Evolutionary conservation across 2,113 vertebrate genomes (phyloP).

Genomic region (Spheniscus mendiculus): DNA sequence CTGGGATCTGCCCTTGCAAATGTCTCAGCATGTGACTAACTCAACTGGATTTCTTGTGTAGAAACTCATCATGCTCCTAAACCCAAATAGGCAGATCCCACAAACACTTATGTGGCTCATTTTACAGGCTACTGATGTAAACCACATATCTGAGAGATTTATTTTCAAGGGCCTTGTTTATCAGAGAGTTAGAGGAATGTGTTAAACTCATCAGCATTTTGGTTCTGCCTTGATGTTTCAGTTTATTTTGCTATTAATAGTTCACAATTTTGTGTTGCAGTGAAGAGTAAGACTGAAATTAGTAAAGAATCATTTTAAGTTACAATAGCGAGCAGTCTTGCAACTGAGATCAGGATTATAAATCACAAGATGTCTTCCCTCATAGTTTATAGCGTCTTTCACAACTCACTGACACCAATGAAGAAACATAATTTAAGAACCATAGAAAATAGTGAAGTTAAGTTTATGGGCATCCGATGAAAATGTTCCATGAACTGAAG

Average conservation of each 20-base stretch:
- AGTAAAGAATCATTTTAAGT: not conserved
- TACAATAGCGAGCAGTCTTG: not conserved
- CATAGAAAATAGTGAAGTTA: not conserved
- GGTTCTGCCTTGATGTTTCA: not conserved
- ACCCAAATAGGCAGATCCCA: not conserved
- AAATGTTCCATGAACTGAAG: conserved; percentile 45
- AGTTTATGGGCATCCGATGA: not conserved
- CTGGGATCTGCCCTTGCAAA: not conserved
- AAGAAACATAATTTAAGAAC: conserved; percentile 36
- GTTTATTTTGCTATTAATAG: not conserved
- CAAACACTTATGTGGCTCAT: not conserved
- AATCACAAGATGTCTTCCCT: conserved; percentile 7
- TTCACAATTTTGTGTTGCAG: not conserved
- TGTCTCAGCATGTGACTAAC: not conserved
- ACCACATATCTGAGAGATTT: not conserved
- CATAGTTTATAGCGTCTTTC: not conserved
- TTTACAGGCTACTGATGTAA: not conserved
- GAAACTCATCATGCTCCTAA: not conserved
- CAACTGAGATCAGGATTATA: not conserved
- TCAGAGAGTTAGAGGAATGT: not conserved
- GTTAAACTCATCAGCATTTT: not conserved
- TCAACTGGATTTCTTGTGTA: not conserved
- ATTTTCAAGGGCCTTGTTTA: not conserved
- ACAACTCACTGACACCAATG: not conserved
- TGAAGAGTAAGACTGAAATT: not conserved